Percentiles rank a stretch among this genome's conserved stretches.
These are phyloP conservation scores for Mus pahari DNA, from an alignment of 2,113 vertebrate species.

Conservation along the genomic window DNA sequence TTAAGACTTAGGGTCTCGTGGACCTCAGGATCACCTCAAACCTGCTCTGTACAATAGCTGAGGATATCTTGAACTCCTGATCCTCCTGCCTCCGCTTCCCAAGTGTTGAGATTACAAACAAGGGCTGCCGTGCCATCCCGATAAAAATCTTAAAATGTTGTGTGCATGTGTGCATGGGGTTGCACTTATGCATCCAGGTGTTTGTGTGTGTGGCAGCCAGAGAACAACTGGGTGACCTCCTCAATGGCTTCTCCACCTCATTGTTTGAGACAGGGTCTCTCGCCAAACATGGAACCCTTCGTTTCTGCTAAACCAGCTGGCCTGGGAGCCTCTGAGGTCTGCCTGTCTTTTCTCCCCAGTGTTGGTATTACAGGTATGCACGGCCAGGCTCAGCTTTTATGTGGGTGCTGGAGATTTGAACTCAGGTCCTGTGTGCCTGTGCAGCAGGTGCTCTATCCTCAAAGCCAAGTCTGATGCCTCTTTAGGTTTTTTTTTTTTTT, in stretches of 20 bases:
- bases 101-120: neutral
- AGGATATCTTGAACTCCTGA: neutral
- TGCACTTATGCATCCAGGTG: neutral
- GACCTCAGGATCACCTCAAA: neutral
- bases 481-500: neutral
- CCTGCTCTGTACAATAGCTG: neutral
- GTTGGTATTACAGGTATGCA: neutral
- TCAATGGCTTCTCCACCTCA: neutral
- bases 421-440: neutral
- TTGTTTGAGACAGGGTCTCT: neutral
- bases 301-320: neutral
- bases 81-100: neutral
- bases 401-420: neutral
- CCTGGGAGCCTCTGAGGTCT: neutral
- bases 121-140: no score
- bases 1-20: neutral
- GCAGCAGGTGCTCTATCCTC: neutral
- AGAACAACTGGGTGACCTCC: neutral
- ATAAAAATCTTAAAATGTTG: neutral
- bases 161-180: neutral
- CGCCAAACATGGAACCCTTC: neutral
- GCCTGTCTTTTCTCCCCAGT: neutral
- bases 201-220: neutral
- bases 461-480: neutral
- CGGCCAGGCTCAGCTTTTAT: neutral